Base-by-base conservation (phyloP, 2,888 invertebrate genomes). In the Abrostola tripartita region DNA sequence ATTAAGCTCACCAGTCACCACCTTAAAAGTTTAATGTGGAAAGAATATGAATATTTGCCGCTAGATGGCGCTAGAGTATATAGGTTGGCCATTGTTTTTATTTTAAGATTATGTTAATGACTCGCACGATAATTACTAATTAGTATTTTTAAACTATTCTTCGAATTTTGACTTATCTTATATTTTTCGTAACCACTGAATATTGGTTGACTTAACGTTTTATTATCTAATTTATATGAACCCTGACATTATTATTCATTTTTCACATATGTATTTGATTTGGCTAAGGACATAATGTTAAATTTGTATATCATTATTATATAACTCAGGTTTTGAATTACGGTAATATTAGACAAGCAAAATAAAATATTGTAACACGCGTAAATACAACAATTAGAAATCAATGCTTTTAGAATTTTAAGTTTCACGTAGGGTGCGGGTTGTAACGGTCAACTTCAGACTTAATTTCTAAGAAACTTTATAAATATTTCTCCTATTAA, bases 381-480 rank as follows among this genome's bases (percentile, higher is more conserved):
- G 24, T 7, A 14, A 24, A 14, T 6, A 5, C 6, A 9, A 9
- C 8, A 47, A 6, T 8, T 47, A 24, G 14, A 24, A 24, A 9
- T 47, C 44, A 47, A 47, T 47, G 44, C 44, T 47, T 47, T 47
- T 9, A 47, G 44, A 47, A 24, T 47, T 8, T 52, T 49, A 8
- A 24, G 14, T 35, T 42, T 36, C 47, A 52, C 7, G n/a, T 14
- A 24, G 40, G 49, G 65, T 61, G 64, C 65, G 57, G 52, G 36
- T 66, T 14, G 64, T 76, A 74, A 74, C 74, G 76, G 74, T 68
- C 72, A 65, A 38, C 42, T 41, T 64, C 57, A 49, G 52, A 54
- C 42, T 36, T 57, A 44, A 57, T 56, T 61, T 61, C 37, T 52
- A 60, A 58, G 57, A 74, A 61, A 49, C 75, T 60, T 54, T 57